Conservation (phyloP, 2,888 invertebrate species). For the Diachrysia chrysitis region DNA sequence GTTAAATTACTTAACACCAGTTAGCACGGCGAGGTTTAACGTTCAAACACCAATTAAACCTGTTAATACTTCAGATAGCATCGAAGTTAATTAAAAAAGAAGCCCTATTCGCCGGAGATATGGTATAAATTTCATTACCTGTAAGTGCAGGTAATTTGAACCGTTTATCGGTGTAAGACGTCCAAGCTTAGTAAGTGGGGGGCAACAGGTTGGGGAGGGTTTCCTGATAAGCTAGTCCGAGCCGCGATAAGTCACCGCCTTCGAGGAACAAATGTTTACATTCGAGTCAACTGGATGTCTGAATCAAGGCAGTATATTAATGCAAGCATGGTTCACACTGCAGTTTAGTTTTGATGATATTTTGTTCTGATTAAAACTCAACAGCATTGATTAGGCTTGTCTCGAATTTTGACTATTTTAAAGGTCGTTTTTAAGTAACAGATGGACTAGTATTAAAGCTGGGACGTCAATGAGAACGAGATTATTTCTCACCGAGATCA, state of each 20-base stretch:
- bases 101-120: neutral
- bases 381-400: no score
- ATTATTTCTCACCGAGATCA: no score
- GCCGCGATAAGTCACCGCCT: conserved; percentile 47
- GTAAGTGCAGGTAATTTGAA: conserved; percentile 7
- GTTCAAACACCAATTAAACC: neutral
- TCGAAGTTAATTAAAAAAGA: neutral
- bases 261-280: conserved; percentile 28
- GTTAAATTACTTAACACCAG: neutral
- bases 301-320: neutral
- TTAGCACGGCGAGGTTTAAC: neutral
- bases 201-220: conserved; percentile 62
- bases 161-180: conserved; percentile 18
- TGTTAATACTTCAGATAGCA: conserved; percentile 1
- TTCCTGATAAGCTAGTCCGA: conserved; percentile 57
- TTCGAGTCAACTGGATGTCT: conserved; percentile 12
- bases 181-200: conserved; percentile 18
- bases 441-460: no score
- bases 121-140: neutral
- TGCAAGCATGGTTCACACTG: neutral
- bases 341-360: neutral
- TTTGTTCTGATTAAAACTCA: no score
- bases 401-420: no score
- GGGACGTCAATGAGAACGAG: no score
- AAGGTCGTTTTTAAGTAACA: no score